Conservation (phyloP, 2,888 invertebrate genomes). For the Lepidochitona cinerea region DNA sequence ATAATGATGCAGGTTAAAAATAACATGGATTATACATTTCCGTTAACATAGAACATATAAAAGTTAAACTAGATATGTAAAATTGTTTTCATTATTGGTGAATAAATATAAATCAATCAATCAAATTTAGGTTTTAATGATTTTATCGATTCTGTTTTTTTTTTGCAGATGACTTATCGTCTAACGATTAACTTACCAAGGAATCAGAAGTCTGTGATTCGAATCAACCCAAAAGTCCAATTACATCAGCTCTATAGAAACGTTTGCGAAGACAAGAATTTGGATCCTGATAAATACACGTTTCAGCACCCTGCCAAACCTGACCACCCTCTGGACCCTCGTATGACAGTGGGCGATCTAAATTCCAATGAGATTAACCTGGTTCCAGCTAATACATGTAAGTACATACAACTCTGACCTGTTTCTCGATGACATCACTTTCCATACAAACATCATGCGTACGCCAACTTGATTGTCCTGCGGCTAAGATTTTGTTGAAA, state of each 20-base stretch:
- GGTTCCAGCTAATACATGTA: conserved; percentile 18
- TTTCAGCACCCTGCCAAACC: conserved; percentile 82
- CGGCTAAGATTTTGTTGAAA: too few species aligned
- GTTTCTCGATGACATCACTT: too few species aligned
- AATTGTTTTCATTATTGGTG: too few species aligned
- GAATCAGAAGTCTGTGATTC: conserved; percentile 83
- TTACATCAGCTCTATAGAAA: conserved; percentile 80
- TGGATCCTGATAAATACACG: conserved; percentile 80
- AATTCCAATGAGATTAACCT: conserved; percentile 51
- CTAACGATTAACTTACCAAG: conserved; percentile 81
- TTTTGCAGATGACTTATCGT: conserved; percentile 68
- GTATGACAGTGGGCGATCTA: conserved; percentile 43
- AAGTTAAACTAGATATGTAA: too few species aligned
- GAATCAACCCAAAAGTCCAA: conserved; percentile 80
- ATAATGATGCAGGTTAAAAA: too few species aligned
- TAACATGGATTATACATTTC: too few species aligned
- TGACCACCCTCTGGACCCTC: conserved; percentile 64
- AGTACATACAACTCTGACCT: too few species aligned
- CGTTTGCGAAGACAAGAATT: conserved; percentile 83
- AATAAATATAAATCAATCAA: too few species aligned
- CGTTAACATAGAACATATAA: too few species aligned
- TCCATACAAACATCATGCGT: too few species aligned
- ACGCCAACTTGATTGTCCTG: too few species aligned
- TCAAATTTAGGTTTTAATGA: background rate
- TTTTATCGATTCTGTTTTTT: background rate